A percentile compares a stretch with the other conserved stretches of the same genome.
Evolutionary conservation across 2,113 vertebrate genomes (phyloP).

Genomic region (Entelurus aequoreus): DNA sequence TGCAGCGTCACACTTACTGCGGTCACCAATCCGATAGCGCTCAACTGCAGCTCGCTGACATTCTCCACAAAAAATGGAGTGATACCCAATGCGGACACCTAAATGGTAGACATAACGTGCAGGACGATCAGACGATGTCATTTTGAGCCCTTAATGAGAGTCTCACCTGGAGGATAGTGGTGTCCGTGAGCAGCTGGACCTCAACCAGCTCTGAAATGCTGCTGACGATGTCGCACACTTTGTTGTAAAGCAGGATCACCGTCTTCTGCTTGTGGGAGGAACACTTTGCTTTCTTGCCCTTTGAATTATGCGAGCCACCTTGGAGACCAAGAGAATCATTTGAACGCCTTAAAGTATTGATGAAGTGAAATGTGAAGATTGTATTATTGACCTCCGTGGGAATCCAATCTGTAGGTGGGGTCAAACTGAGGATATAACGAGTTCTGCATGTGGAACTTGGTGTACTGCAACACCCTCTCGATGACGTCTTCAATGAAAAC

Average conservation of each 20-base stretch:
- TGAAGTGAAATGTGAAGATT: neutral
- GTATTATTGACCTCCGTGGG: conserved; percentile 81
- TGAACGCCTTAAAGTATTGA: neutral
- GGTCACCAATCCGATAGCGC: conserved; percentile 94
- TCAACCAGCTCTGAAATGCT: conserved; percentile 89
- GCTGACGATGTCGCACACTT: conserved; percentile 93
- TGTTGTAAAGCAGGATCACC: conserved; percentile 92
- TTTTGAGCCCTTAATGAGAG: neutral
- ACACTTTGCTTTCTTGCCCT: conserved; percentile 89
- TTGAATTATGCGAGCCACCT: conserved; percentile 88
- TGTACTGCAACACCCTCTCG: conserved; percentile 92
- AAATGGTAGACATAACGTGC: conserved; percentile 2
- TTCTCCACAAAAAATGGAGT: conserved; percentile 99
- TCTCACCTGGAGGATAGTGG: conserved; percentile 92
- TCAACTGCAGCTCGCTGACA: conserved; percentile 92
- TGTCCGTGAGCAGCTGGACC: conserved; percentile 95
- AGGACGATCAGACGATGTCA: neutral
- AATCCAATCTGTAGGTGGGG: conserved; percentile 83
- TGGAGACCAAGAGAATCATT: neutral
- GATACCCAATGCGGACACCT: conserved; percentile 97
- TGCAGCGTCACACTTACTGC: conserved; percentile 78
- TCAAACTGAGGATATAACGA: conserved; percentile 97
- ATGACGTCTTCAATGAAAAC: conserved; percentile 97
- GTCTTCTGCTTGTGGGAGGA: conserved; percentile 93
- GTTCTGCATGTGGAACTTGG: conserved; percentile 96